phyloP scores from a whole-genome alignment of 2,113 vertebrate species.

The Sardina pilchardus region DNA sequence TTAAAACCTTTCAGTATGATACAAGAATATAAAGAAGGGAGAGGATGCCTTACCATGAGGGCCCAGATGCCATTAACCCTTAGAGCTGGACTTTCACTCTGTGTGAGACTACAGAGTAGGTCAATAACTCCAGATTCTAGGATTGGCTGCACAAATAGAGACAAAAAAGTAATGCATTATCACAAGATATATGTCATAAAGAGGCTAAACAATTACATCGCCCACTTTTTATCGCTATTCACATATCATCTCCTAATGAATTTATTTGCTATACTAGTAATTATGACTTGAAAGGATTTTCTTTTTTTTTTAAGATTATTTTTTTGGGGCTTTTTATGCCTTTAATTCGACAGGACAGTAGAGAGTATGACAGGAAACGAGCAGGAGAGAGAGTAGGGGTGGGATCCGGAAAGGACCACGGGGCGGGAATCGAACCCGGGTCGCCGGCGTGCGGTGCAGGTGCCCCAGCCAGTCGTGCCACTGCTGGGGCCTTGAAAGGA shows the following conservation, averaged over 20 bases:
- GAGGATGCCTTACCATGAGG: slow-evolving; percentile 84
- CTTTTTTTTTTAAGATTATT: too few relatives aligned
- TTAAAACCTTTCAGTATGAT: neutral
- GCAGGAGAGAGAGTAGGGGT: too few relatives aligned
- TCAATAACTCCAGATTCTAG: slow-evolving; percentile 97
- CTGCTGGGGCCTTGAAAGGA: too few relatives aligned
- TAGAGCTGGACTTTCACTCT: slow-evolving; percentile 95
- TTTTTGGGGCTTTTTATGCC: too few relatives aligned
- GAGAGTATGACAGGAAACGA: too few relatives aligned
- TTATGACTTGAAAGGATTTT: too few relatives aligned
- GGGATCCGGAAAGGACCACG: too few relatives aligned
- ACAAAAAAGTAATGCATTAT: neutral
- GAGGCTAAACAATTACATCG: neutral
- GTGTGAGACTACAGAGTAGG: slow-evolving; percentile 95
- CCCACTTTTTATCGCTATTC: neutral
- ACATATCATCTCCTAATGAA: neutral
- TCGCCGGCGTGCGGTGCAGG: too few relatives aligned
- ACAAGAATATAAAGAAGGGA: neutral
- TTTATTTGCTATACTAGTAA: neutral
- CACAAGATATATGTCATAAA: slow-evolving; percentile 15
- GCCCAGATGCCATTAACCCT: slow-evolving; percentile 99
- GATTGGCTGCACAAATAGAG: slow-evolving; percentile 81
- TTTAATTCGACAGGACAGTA: too few relatives aligned
- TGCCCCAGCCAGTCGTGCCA: too few relatives aligned
- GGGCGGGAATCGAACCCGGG: too few relatives aligned